These are phyloP conservation scores for Sicus ferrugineus DNA, from an alignment of 2,888 invertebrate genomes.

Conservation along the genomic window DNA sequence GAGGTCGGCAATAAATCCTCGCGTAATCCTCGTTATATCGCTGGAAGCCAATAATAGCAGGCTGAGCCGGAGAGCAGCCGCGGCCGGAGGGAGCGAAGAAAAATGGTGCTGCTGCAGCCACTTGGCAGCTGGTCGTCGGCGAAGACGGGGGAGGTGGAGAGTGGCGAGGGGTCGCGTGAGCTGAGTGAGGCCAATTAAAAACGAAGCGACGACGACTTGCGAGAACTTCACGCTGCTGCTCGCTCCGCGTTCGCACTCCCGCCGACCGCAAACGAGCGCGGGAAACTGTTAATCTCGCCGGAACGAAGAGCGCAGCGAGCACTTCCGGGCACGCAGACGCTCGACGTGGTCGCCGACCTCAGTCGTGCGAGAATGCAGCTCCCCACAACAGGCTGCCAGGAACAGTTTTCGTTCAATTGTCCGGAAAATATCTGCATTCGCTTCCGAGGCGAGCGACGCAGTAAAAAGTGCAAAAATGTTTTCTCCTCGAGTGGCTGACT, in stretches of 20 bases:
- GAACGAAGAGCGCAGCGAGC: not conserved
- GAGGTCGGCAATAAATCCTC: constrained; percentile 26
- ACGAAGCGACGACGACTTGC: not conserved
- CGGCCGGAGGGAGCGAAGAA: not conserved
- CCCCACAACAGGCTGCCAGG: not conserved
- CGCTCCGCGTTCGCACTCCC: not conserved
- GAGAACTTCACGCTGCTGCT: not conserved
- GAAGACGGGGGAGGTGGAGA: not conserved
- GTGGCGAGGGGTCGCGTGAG: not conserved
- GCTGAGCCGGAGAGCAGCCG: not conserved
- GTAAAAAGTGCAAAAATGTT: not conserved
- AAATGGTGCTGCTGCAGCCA: constrained; percentile 6
- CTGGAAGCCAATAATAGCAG: constrained; percentile 25
- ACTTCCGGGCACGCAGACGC: not conserved
- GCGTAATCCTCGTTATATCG: constrained; percentile 29
- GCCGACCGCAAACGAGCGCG: not conserved
- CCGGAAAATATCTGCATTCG: constrained; percentile 14
- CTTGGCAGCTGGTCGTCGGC: too few species aligned
- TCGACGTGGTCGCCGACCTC: too few species aligned
- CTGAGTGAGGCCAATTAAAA: constrained; percentile 2
- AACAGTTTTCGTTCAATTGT: constrained; percentile 19
- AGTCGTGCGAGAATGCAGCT: too few species aligned
- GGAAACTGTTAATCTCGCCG: constrained; percentile 1
- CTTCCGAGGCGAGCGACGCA: not conserved
- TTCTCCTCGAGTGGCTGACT: not conserved